Evolutionary conservation across 2,888 invertebrate species (phyloP), one percentile per base, ranked within the genome.

Genomic region (Cataglyphis rosenhaueri): DNA sequence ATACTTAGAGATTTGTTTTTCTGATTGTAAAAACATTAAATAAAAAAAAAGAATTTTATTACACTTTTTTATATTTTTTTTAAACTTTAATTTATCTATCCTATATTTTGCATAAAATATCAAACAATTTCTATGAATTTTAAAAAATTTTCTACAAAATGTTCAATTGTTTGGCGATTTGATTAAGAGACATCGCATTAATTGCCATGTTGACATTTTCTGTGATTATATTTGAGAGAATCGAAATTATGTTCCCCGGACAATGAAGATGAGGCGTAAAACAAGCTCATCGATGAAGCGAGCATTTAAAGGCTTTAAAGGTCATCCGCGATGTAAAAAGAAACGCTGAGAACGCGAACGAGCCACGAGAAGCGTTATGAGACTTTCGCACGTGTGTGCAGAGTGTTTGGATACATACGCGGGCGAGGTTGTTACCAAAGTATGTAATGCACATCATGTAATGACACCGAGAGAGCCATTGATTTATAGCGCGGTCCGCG

Each of bases 291-390:
- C 62, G 83, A 62, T 61, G 78, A 57, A 76, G 84, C 82, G 86
- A 87, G 82, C 85, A 76, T 85, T 90, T 91, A 91, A 91, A 89
- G 91, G 87, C 89, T 85, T 90, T 91, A 91, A 91, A 89, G 91
- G 87, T 89, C 87, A 86, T 84, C 74, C 76, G 84, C 74, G 85
- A 81, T 68, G 78, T 84, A 85, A 87, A 88, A 87, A 84, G 86
- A 88, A 87, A 86, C 87, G 84, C 70, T 82, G 29, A 74, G 82
- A 85, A 87, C 86, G 84, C 84, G 83, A 87, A 86, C 84, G 89
- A 87, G 61, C 78, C 38, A 92, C 92, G 91, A 92, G 92, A 88
- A 92, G 90, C 85, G 75, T 29, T 79, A 65, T 41, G 84, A 85
- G 90, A 61, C 78, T 76, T 66, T 52, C 59, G 64, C 79, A 62